Evolutionary conservation across 2,113 vertebrate species (phyloP), one percentile per base, ranked within the genome.

Genomic region (Cnemophilus loriae): DNA sequence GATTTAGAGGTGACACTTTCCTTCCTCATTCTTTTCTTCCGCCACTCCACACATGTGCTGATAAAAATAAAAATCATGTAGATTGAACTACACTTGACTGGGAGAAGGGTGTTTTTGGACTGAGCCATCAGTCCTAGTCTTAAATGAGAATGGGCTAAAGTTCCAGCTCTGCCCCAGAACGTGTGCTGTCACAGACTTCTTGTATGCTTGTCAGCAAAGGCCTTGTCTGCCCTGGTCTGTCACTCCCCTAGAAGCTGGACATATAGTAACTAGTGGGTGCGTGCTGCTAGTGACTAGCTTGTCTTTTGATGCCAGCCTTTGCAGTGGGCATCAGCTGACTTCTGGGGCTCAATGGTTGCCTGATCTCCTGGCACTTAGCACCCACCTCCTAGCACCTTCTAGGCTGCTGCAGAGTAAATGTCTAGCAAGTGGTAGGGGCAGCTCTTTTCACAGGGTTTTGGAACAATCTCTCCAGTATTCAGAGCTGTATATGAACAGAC

Each of bases 151-250:
- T 0, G 7, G 30, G 30, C 35, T 65, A 0, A 35, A 33, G 59
- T 67, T 73, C 23, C 27, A 39, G 14, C n/a, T 80, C 13, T 93
- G 83, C 16, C 8, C 13, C 23, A 27, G 39, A 50, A 33, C 0
- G 0, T 41, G 70, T 16, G 14, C 26, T 44, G 41, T 27, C 15
- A 4, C 10, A 33, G 33, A 22, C 11, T 49, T 27, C 20, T 47
- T 44, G 22, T 1, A 2, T 27, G 27, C 30, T 42, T 3, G 1
- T 73, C 20, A 39, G 23, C 16, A 55, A 22, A 8, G 49, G n/a
- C 41, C 18, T 52, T 1, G 0, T 44, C 18, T 75, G 24, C 32
- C 44, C 52, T 4, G 3, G 2, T 39, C 47, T 39, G 21, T 71
- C 59, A 15, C 69, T 77, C 9, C 24, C 1, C 1, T 32, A 2